Evolutionary conservation across 2,797 vertebrate genomes (phyloP).

Genomic region (Eurystomus glaucurus): DNA sequence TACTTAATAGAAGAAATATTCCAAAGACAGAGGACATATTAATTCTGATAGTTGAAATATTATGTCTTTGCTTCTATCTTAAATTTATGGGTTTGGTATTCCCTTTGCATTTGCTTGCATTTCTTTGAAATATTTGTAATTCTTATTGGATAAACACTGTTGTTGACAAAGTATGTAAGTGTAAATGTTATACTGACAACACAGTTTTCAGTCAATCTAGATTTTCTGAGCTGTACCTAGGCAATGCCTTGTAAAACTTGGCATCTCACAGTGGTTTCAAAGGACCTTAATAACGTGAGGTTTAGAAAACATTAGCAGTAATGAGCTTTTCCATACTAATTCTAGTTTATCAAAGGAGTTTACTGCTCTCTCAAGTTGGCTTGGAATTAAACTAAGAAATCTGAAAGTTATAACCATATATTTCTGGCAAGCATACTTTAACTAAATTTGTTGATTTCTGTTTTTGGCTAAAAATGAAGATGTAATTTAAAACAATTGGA

Average conservation of each 20-base stretch:
- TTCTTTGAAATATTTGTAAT: background rate
- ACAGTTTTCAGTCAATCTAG: background rate
- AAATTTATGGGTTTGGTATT: background rate
- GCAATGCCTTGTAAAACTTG: background rate
- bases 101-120: background rate
- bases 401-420: background rate
- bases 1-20: background rate
- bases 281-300: background rate
- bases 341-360: background rate
- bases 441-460: background rate
- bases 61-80: background rate
- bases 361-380: background rate
- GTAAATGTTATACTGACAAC: background rate
- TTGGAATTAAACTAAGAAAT: background rate
- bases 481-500: background rate
- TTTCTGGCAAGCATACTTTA: background rate
- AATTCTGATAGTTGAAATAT: background rate
- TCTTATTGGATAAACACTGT: background rate
- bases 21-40: background rate
- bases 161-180: background rate
- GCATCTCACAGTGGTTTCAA: background rate
- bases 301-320: background rate
- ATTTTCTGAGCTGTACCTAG: background rate
- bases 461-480: background rate
- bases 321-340: background rate